phyloP scores from a whole-genome alignment of 2,113 vertebrate genomes.

The Pedetes capensis region DNA sequence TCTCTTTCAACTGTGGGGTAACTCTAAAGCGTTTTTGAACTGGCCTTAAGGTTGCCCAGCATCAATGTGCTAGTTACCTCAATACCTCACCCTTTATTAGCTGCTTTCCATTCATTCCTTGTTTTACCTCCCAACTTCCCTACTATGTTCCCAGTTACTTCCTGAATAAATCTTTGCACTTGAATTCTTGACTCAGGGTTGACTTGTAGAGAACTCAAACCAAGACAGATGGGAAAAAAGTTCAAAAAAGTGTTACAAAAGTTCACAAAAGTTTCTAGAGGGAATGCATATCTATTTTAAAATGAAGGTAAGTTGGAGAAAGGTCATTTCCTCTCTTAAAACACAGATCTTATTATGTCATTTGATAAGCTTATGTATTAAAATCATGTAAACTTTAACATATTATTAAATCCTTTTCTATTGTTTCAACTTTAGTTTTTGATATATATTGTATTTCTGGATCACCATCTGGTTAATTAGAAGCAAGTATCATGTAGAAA shows the following conservation, averaged over 20 bases:
- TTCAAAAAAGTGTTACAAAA: neutral
- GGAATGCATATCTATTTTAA: neutral
- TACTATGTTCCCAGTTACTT: neutral
- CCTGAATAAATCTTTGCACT: neutral
- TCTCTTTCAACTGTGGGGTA: neutral
- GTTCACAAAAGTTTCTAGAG: neutral
- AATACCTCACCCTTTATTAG: neutral
- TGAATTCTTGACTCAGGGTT: neutral
- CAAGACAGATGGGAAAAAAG: neutral
- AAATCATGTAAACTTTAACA: neutral
- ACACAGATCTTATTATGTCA: neutral
- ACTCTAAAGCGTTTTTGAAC: neutral
- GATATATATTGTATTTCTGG: neutral
- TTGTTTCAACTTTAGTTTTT: constrained; percentile 29
- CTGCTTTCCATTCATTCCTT: neutral
- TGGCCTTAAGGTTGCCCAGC: neutral
- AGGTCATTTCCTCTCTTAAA: neutral
- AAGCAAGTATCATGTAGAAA: constrained; percentile 24
- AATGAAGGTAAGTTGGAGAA: constrained; percentile 15
- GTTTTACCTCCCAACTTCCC: neutral
- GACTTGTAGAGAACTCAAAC: neutral
- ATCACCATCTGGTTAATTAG: neutral
- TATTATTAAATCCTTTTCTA: constrained; percentile 30
- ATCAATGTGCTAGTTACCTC: neutral
- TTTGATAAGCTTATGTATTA: constrained; percentile 8